Base-by-base conservation (phyloP, 2,888 invertebrate species). In the Drosophila robusta region DNA sequence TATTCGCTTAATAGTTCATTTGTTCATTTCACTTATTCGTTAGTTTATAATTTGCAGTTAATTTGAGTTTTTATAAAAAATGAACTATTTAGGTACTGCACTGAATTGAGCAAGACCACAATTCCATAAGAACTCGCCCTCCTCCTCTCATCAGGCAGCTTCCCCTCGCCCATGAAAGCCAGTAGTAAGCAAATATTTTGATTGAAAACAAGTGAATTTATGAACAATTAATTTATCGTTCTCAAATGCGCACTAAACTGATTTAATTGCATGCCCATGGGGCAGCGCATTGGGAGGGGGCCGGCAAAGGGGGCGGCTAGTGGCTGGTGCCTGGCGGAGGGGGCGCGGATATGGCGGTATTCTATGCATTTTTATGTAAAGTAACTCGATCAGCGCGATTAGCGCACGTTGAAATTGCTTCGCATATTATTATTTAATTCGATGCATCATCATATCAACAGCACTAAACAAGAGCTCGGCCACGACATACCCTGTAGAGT, bases 331-430 rank as follows among this genome's bases (percentile, higher is more conserved):
- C 11, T 22, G 36, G 42, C 50, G 45, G 41, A 16, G 44, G 41
- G 29, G 69, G 55, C 52, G 51, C 45, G 54, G 22, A 44, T 32
- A 11, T 50, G 65, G 41, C 45, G n/a, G n/a, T 58, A 61, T 38
- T 66, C 60, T 71, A 63, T 75, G 54, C 60, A 75, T 55, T 75
- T 75, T 75, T 67, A 75, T 75, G 71, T 67, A 55, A 75, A 75
- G 47, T 38, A 75, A 70, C 51, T 75, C 66, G 65, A 45, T 46
- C 58, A 14, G 49, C 38, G 52, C 74, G 46, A 62, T 69, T 60
- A 75, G 46, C 44, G 52, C 32, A 34, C 9, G 38, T 14, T 46
- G 14, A 60, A 70, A 66, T 70, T 61, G 42, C 55, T 55, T 22
- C 42, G 75, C 56, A 50, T 70, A 75, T 63, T 70, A 18, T 63